Base-by-base conservation (phyloP, 2,888 invertebrate species). In the Automeris io region DNA sequence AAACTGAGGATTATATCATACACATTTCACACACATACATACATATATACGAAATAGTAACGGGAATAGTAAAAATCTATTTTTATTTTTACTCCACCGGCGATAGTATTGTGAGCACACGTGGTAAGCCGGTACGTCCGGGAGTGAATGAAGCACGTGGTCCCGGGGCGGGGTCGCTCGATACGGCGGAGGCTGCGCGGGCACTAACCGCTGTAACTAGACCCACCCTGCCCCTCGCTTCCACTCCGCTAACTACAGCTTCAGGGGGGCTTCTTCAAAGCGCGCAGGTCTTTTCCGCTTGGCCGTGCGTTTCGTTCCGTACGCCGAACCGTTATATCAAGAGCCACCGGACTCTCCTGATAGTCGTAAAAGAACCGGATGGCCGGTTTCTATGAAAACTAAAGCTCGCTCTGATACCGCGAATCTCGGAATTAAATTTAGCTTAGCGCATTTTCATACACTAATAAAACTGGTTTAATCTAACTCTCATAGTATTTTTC, bases 111-210 rank as follows among this genome's bases (percentile, higher is more conserved):
- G 22, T 29, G 16, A 18, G 12, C 12, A 54, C 68, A 70, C 67
- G 66, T 68, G 68, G 57, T 40, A 4, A n/a, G 16, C 18, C 32
- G 5, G 23, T 23, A 23, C 32, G 11, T 41, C 34, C 50, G 51
- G 61, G 65, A 61, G 63, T 74, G 77, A 78, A 76, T 78, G 76
- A 45, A 70, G 52, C 74, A 73, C 73, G 71, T 74, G 70, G 69
- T 45, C 40, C 43, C 49, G 67, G 75, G 77, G 73, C 66, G 75
- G 70, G 75, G 73, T 59, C 75, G 77, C 62, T 78, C 77, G 68
- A 78, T 78, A 78, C 47, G 46, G 58, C 67, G 72, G 77, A 77
- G 77, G 75, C 77, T 77, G 77, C 77, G 77, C 77, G 60, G 54
- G 66, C 46, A 46, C 48, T 40, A 51, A 25, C 42, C 34, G 35